phyloP scores from a whole-genome alignment of 2,888 invertebrate species.

The Malthinus flaveolus region DNA sequence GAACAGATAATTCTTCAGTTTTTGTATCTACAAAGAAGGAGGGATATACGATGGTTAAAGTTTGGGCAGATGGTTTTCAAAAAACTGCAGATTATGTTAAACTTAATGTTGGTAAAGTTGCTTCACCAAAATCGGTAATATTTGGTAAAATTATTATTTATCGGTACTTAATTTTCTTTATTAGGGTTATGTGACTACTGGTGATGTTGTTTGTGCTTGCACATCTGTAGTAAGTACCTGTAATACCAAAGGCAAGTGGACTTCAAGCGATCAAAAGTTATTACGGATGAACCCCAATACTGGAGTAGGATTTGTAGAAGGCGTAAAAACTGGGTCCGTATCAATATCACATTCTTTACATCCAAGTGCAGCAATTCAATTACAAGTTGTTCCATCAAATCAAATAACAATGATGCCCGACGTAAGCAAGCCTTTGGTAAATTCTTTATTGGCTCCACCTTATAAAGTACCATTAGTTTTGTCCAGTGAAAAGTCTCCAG shows the following conservation, averaged over 20 bases:
- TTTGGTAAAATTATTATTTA: neutral
- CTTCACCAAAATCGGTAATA: conserved; percentile 48
- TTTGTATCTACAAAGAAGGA: conserved; percentile 53
- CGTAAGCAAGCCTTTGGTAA: conserved; percentile 41
- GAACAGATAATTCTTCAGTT: conserved; percentile 56
- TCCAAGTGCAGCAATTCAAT: conserved; percentile 44
- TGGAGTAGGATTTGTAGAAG: conserved; percentile 50
- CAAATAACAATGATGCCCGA: conserved; percentile 41
- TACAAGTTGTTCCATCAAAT: conserved; percentile 44
- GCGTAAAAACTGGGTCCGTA: conserved; percentile 43
- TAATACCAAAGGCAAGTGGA: conserved; percentile 46
- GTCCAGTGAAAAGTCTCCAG: conserved; percentile 40
- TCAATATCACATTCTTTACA: conserved; percentile 48
- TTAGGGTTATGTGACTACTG: conserved; percentile 54
- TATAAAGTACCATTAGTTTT: conserved; percentile 44
- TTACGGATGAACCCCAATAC: conserved; percentile 42
- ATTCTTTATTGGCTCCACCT: conserved; percentile 37
- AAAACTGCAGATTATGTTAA: conserved; percentile 53
- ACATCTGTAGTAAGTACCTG: conserved; percentile 52
- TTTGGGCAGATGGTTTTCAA: conserved; percentile 52
- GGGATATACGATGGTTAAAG: conserved; percentile 59
- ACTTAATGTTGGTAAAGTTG: conserved; percentile 50
- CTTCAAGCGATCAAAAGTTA: conserved; percentile 47
- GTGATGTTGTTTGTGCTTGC: conserved; percentile 60
- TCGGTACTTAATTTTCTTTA: conserved; percentile 12